These are phyloP conservation scores for Tetramorium parvispinum DNA, from an alignment of 1,140 invertebrate genomes.

Conservation along the genomic window DNA sequence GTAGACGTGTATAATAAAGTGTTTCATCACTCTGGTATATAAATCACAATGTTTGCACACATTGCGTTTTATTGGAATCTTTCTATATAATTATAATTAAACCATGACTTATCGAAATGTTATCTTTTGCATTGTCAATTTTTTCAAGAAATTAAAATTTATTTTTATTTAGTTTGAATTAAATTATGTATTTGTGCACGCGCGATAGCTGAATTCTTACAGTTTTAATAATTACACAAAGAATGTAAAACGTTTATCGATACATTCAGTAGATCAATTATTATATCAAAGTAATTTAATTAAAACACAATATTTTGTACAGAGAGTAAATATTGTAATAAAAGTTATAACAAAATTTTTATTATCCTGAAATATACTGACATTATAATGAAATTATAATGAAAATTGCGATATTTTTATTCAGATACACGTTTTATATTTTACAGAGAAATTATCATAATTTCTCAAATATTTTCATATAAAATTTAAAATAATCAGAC, in stretches of 20 bases:
- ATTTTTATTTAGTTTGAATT: not conserved
- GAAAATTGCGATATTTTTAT: not conserved
- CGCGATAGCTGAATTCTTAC: not conserved
- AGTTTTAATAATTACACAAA: not conserved
- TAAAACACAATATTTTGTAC: not conserved
- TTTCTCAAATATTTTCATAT: not conserved
- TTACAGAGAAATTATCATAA: not conserved
- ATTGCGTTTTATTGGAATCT: not conserved
- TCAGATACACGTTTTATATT: not conserved
- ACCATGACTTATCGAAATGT: not conserved
- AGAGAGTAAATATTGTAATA: not conserved
- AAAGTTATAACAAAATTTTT: not conserved
- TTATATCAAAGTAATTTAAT: not conserved
- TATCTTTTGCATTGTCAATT: not conserved
- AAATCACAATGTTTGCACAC: not conserved
- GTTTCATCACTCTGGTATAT: not conserved
- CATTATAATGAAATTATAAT: not conserved
- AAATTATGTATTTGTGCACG: not conserved
- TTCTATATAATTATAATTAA: not conserved
- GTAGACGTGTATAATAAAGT: not conserved
- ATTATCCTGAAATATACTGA: not conserved
- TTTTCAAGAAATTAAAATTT: slow-evolving; percentile 12
- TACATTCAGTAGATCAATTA: not conserved
- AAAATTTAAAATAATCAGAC: not conserved
- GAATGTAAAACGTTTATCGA: not conserved